Base-by-base conservation (phyloP, 1,140 invertebrate genomes). In the Aphidius gifuensis region DNA sequence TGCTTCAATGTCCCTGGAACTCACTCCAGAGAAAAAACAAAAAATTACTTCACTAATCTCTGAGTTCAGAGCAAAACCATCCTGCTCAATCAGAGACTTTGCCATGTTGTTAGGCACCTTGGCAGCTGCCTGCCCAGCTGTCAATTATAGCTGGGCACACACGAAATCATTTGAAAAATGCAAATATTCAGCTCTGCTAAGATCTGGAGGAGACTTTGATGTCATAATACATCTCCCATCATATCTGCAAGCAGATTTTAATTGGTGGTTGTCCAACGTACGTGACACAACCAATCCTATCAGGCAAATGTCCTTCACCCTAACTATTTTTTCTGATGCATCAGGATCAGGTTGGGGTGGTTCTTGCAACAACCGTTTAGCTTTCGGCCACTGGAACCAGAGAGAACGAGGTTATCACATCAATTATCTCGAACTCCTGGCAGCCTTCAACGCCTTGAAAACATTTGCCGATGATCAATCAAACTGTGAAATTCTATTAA, bases 321-420 rank as follows among this genome's bases (percentile, higher is more conserved):
- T 68, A 44, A 65, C 65, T 43, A 73, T 74, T 55, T 72, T 69
- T 62, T 66, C 70, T 4, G 70, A 74, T 50, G 66, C 69, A 5
- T 74, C 69, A n/a, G 9, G 46, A 5, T 62, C 69, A 6, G 73
- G 73, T 9, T 77, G 75, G 69, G 69, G 68, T 6, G 57, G 61
- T 5, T 61, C 11, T 32, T 66, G 67, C 53, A 6, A 45, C 6
- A 48, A 38, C 5, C 5, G 57, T 11, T 54, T 49, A 16, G 57
- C 60, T 9, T 61, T 63, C 48, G 64, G 66, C 5, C 53, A 51
- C 43, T 69, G 66, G 68, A 46, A n/a, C 1, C 1, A 21, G 9
- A 47, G 57, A 5, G 66, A 68, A 40, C 51, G 32, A 23, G 23
- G 9, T 2, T 46, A 38, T 1, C 68, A 69, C 45, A 68, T 69